Percentiles rank a stretch among this genome's conserved stretches.
phyloP scores from a whole-genome alignment of 2,888 invertebrate genomes.

The Heteromurus nitidus region DNA sequence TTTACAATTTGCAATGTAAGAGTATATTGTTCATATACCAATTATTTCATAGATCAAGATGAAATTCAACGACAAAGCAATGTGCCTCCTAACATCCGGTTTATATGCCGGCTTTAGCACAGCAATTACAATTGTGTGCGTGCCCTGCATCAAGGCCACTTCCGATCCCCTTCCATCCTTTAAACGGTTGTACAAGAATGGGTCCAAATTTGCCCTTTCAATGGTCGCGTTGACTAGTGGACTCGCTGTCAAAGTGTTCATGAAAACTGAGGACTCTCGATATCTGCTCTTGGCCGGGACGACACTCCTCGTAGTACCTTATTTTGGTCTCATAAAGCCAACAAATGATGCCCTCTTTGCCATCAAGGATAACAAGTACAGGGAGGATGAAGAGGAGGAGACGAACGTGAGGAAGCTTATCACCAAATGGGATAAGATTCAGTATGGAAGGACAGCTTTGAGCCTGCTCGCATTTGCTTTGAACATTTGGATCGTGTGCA shows the following conservation, averaged over 20 bases:
- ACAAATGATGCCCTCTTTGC: conserved; percentile 51
- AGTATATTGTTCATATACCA: not conserved
- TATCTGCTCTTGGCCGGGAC: conserved; percentile 46
- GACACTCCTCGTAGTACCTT: conserved; percentile 22
- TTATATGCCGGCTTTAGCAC: conserved; percentile 55
- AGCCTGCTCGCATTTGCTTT: conserved; percentile 39
- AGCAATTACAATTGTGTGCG: conserved; percentile 36
- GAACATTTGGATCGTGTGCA: conserved; percentile 46
- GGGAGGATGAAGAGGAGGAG: conserved; percentile 42
- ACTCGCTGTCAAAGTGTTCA: conserved; percentile 36
- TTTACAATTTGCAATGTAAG: not conserved
- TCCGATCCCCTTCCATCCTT: conserved; percentile 61
- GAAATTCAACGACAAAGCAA: conserved; percentile 52
- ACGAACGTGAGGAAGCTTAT: conserved; percentile 45
- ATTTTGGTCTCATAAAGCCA: conserved; percentile 49
- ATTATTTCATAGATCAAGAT: conserved; percentile 24
- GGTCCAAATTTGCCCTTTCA: conserved; percentile 47
- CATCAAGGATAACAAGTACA: conserved; percentile 31
- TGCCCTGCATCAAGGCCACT: conserved; percentile 49
- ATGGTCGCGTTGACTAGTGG: conserved; percentile 45
- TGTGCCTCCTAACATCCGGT: conserved; percentile 54
- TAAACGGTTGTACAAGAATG: conserved; percentile 57
- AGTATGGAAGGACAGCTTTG: conserved; percentile 49
- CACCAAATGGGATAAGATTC: conserved; percentile 57
- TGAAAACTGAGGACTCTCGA: conserved; percentile 35